Evolutionary conservation across 2,888 invertebrate species (phyloP).

Genomic region (Coenonympha arcania): DNA sequence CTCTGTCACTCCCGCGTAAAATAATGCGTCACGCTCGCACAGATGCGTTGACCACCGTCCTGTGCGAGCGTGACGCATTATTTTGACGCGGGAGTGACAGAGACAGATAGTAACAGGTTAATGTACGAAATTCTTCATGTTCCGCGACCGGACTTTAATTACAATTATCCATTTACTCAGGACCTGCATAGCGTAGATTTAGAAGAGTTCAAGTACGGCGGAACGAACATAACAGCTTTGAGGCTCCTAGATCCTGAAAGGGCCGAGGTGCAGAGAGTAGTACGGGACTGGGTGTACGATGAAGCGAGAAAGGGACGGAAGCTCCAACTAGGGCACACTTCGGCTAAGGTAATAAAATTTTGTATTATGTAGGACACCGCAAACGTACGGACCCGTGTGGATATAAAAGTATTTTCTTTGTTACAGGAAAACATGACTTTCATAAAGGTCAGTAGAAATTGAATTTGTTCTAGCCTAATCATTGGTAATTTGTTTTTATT

Average conservation of each 20-base stretch:
- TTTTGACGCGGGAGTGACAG: no score
- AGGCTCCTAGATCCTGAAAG: constrained; percentile 89
- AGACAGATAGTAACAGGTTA: no score
- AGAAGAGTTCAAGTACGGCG: constrained; percentile 94
- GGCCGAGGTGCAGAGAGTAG: constrained; percentile 83
- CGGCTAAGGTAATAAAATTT: constrained; percentile 66
- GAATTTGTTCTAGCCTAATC: background rate
- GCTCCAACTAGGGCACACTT: constrained; percentile 74
- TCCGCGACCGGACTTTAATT: background rate
- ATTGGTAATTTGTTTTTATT: background rate
- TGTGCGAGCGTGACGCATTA: no score
- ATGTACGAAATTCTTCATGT: no score
- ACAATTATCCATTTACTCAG: constrained; percentile 57
- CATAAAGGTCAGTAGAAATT: constrained; percentile 75
- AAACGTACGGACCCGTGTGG: constrained; percentile 8
- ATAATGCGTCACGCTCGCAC: no score
- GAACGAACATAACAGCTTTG: constrained; percentile 95
- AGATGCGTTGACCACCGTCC: no score
- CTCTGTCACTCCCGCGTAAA: no score
- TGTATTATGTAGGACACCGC: constrained; percentile 21
- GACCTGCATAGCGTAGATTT: constrained; percentile 93
- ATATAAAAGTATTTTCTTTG: constrained; percentile 22
- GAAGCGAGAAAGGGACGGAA: constrained; percentile 79
- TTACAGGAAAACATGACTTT: constrained; percentile 81
- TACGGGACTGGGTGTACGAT: constrained; percentile 85